A percentile compares a stretch with the other conserved stretches of the same genome.
Conservation (phyloP, 1,140 invertebrate species). For the Stratiolaelaps scimitus region DNA sequence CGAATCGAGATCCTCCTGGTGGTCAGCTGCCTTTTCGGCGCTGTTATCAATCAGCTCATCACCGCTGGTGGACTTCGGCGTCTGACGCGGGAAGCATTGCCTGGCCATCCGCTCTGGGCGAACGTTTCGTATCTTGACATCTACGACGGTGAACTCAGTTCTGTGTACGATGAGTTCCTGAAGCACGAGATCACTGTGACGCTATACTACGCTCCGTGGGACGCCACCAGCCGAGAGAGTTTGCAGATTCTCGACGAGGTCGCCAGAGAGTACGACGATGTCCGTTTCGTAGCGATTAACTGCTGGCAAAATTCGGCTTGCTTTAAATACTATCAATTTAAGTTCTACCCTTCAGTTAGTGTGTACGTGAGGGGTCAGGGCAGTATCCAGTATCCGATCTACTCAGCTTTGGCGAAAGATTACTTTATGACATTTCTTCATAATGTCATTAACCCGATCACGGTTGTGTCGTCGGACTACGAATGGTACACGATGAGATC, state of each 20-base stretch:
- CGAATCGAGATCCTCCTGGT: no score
- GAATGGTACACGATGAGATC: slow-evolving; percentile 12
- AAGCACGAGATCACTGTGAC: slow-evolving; percentile 18
- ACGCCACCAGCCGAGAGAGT: not conserved
- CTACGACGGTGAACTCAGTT: slow-evolving; percentile 12
- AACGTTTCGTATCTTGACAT: slow-evolving; percentile 12
- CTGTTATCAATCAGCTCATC: no score
- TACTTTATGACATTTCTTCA: slow-evolving; percentile 14
- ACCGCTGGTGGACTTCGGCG: no score
- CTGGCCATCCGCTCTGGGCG: no score
- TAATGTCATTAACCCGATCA: slow-evolving; percentile 15
- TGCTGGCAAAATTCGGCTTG: slow-evolving; percentile 27
- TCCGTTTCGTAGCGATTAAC: slow-evolving; percentile 23
- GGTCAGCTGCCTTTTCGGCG: no score
- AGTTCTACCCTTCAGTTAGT: slow-evolving; percentile 16
- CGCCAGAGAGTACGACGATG: not conserved
- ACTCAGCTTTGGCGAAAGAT: not conserved
- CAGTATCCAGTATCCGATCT: slow-evolving; percentile 17
- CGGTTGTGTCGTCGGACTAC: not conserved
- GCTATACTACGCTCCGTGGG: slow-evolving; percentile 20
- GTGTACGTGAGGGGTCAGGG: slow-evolving; percentile 18
- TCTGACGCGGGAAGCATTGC: no score
- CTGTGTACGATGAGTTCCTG: slow-evolving; percentile 12
- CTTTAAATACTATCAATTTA: slow-evolving; percentile 20
- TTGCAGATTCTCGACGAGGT: slow-evolving; percentile 1